A percentile compares a stretch with the other conserved stretches of the same genome.
phyloP scores from a whole-genome alignment of 2,797 vertebrate species.

The Neoniphon sammara region DNA sequence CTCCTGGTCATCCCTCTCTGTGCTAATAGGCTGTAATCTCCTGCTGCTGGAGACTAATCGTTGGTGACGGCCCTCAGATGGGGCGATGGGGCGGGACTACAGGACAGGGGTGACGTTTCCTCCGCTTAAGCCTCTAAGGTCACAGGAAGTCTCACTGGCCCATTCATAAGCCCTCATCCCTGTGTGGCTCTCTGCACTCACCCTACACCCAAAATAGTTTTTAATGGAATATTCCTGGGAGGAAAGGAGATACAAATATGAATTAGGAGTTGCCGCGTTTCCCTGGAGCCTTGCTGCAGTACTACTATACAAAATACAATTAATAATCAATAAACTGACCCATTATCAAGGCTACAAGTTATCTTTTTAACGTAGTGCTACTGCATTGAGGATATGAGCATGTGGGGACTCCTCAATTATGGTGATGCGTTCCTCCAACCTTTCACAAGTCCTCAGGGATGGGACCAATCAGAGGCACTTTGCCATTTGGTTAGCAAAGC shows the following conservation, averaged over 20 bases:
- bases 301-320: neutral
- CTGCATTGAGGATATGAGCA: too few relatives aligned
- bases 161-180: slow-evolving; percentile 39
- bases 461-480: slow-evolving; percentile 5
- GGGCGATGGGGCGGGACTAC: slow-evolving; percentile 72
- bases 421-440: neutral
- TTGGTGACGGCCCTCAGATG: slow-evolving; percentile 74
- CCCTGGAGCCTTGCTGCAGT: neutral
- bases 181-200: slow-evolving; percentile 4
- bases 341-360: too few relatives aligned
- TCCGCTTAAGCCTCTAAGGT: slow-evolving; percentile 66
- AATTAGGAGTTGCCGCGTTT: neutral
- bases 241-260: neutral
- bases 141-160: slow-evolving; percentile 55
- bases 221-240: slow-evolving; percentile 5
- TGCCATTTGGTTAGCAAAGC: slow-evolving; percentile 11
- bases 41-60: slow-evolving; percentile 74
- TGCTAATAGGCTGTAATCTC: slow-evolving; percentile 82
- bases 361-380: too few relatives aligned
- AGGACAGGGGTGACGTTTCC: slow-evolving; percentile 49
- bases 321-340: neutral
- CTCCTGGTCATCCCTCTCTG: slow-evolving; percentile 69
- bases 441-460: neutral
- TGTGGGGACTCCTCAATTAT: neutral
- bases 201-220: slow-evolving; percentile 12